phyloP scores from a whole-genome alignment of 2,113 vertebrate species.

The Cheirogaleus medius region DNA sequence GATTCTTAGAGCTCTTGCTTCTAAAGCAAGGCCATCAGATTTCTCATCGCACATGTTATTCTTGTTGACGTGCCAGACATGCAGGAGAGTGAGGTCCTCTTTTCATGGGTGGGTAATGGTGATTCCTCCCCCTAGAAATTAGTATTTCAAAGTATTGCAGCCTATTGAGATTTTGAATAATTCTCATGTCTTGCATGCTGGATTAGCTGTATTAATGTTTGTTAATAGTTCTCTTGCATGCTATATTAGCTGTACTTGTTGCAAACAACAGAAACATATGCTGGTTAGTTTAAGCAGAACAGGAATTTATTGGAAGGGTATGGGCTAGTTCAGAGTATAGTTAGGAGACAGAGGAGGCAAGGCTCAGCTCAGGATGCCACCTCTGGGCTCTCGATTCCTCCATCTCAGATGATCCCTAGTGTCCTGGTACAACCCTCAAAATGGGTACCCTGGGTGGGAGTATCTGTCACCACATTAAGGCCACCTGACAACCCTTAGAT shows the following conservation, averaged over 20 bases:
- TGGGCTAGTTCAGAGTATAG: not conserved
- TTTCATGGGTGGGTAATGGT: not conserved
- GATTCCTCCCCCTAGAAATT: not conserved
- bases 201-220: slow-evolving; percentile 4
- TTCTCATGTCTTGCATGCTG: not conserved
- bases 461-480: not conserved
- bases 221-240: not conserved
- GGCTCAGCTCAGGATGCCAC: not conserved
- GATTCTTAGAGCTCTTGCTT: slow-evolving; percentile 43
- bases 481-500: not conserved
- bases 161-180: not conserved
- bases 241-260: not conserved
- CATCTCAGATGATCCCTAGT: not conserved
- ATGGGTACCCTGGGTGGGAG: too few species aligned
- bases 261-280: not conserved
- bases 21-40: slow-evolving; percentile 53
- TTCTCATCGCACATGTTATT: slow-evolving; percentile 40
- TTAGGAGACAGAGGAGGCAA: not conserved
- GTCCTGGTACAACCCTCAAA: not conserved
- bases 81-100: not conserved
- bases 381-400: not conserved
- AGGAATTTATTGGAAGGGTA: slow-evolving; percentile 1
- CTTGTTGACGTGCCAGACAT: slow-evolving; percentile 22
- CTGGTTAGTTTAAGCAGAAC: slow-evolving; percentile 28
- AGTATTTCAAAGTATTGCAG: not conserved